A percentile compares a stretch with the other conserved stretches of the same genome.
These are phyloP conservation scores for Sphyrna mokarran DNA, from an alignment of 2,113 vertebrate genomes.

Conservation along the genomic window DNA sequence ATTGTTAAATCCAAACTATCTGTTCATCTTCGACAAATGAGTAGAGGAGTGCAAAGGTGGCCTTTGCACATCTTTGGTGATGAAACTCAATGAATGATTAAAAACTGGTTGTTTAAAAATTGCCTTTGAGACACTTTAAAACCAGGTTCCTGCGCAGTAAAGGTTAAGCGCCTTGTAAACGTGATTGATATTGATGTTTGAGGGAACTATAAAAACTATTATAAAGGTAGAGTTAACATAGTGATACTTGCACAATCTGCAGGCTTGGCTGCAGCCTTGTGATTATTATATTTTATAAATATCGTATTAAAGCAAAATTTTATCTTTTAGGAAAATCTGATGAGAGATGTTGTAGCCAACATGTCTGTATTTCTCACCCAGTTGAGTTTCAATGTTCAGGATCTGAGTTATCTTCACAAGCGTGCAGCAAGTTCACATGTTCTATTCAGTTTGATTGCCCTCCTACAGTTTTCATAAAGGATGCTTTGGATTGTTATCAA, in stretches of 20 bases:
- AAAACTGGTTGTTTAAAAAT: background rate
- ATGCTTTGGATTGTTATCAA: background rate
- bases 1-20: background rate
- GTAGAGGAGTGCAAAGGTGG: background rate
- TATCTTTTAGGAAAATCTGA: background rate
- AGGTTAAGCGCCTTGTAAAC: background rate
- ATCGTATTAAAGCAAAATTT: background rate
- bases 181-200: background rate
- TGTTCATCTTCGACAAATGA: background rate
- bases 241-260: background rate
- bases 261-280: background rate
- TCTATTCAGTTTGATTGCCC: background rate
- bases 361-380: background rate
- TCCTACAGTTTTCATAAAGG: background rate
- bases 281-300: background rate
- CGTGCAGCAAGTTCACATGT: background rate
- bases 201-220: background rate
- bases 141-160: background rate
- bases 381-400: background rate
- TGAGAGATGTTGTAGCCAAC: background rate
- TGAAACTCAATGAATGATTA: constrained; percentile 25
- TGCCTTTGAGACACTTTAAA: background rate
- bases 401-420: background rate
- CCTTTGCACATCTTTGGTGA: background rate
- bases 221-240: background rate